Percentiles rank a stretch among this genome's conserved stretches.
phyloP scores from a whole-genome alignment of 2,888 invertebrate species.

The Iphiclides podalirius region DNA sequence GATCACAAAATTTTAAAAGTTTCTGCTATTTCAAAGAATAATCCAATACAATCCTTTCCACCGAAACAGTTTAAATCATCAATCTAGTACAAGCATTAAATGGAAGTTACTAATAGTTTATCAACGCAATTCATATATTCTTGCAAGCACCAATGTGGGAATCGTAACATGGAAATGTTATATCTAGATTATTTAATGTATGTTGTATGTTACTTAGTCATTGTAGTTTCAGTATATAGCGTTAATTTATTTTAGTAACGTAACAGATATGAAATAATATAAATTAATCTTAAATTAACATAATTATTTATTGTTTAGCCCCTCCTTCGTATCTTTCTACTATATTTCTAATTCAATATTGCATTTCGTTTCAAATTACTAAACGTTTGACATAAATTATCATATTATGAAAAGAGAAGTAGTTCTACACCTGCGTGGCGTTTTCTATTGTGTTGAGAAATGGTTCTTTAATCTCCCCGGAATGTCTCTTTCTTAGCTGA shows the following conservation, averaged over 20 bases:
- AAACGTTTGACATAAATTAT: background rate
- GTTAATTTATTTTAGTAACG: no score
- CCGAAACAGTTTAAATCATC: constrained; percentile 29
- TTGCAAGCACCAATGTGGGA: constrained; percentile 63
- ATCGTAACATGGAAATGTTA: constrained; percentile 31
- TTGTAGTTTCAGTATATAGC: no score
- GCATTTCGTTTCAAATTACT: background rate
- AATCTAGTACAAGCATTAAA: constrained; percentile 35
- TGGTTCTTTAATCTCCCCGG: constrained; percentile 83
- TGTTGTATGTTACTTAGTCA: background rate
- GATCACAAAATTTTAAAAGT: background rate
- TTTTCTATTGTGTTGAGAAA: constrained; percentile 91
- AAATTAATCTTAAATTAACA: no score
- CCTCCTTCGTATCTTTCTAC: no score
- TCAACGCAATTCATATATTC: constrained; percentile 44
- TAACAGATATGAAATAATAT: no score
- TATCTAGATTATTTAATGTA: background rate
- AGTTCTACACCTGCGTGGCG: constrained; percentile 90
- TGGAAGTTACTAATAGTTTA: constrained; percentile 29
- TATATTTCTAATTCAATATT: no score
- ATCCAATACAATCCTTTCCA: constrained; percentile 12
- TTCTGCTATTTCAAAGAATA: background rate
- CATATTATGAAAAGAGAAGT: no score
- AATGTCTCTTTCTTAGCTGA: constrained; percentile 86
- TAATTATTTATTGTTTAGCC: no score